These are phyloP conservation scores for Meloidogyne exigua DNA, from an alignment of 1,140 invertebrate species.

Conservation along the genomic window DNA sequence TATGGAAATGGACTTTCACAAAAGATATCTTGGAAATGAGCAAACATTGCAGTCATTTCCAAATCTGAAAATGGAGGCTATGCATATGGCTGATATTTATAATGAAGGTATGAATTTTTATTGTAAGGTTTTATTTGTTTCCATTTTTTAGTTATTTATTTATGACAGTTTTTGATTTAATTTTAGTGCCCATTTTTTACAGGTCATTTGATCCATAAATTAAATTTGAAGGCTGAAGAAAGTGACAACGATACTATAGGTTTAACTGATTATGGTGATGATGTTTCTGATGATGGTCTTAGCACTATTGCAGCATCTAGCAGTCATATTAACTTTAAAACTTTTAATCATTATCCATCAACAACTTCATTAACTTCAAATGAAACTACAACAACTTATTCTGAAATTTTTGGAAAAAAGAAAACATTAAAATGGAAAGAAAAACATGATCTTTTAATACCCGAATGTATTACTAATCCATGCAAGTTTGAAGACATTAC, in stretches of 20 bases:
- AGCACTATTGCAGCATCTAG: constrained; percentile 1
- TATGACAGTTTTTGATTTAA: too few species aligned
- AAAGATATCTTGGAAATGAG: not conserved
- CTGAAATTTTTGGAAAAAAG: not conserved
- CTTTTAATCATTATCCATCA: not conserved
- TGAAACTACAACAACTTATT: not conserved
- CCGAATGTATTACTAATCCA: not conserved
- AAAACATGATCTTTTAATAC: not conserved
- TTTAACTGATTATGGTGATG: not conserved
- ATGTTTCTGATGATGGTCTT: not conserved
- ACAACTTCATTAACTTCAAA: not conserved
- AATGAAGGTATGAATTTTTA: not conserved
- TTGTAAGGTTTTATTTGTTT: not conserved
- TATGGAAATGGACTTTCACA: not conserved
- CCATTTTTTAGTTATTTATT: too few species aligned
- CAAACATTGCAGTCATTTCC: not conserved
- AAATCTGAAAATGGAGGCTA: not conserved
- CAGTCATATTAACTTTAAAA: not conserved
- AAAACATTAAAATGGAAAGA: not conserved
- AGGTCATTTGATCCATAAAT: not conserved
- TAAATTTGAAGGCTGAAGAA: not conserved
- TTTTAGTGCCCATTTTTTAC: too few species aligned
- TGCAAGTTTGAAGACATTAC: not conserved
- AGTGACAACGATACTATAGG: not conserved
- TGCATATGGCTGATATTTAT: not conserved